phyloP scores from a whole-genome alignment of 1,140 invertebrate genomes.

The Drosophila sp. region DNA sequence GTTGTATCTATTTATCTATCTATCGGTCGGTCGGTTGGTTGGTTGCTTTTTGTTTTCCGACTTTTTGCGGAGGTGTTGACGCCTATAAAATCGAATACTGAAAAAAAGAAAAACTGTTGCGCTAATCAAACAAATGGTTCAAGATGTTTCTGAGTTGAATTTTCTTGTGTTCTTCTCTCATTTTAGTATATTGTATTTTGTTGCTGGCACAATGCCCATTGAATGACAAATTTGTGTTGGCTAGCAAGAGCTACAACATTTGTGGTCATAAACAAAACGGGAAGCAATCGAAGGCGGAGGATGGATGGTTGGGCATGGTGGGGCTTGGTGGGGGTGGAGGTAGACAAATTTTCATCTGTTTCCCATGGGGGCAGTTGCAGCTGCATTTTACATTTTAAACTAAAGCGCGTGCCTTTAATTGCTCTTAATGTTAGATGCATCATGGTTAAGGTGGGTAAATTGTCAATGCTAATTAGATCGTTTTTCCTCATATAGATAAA shows the following conservation, averaged over 20 bases:
- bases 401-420: slow-evolving; percentile 22
- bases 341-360: slow-evolving; percentile 1
- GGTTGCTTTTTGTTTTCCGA: slow-evolving; percentile 6
- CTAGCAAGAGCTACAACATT: slow-evolving; percentile 49
- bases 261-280: slow-evolving; percentile 47
- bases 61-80: slow-evolving; percentile 35
- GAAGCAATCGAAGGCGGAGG: background rate
- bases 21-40: background rate
- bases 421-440: slow-evolving; percentile 10
- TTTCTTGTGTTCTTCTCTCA: slow-evolving; percentile 10
- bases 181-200: slow-evolving; percentile 9
- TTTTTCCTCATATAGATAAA: slow-evolving; percentile 41
- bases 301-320: too few relatives aligned
- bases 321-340: background rate
- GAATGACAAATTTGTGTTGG: slow-evolving; percentile 66
- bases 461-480: slow-evolving; percentile 57
- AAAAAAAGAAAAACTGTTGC: slow-evolving; percentile 39
- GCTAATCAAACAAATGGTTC: slow-evolving; percentile 61
- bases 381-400: background rate
- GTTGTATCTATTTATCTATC: background rate
- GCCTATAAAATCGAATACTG: slow-evolving; percentile 35
- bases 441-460: slow-evolving; percentile 25
- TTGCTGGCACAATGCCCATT: slow-evolving; percentile 48
- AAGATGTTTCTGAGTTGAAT: slow-evolving; percentile 45
- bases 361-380: slow-evolving; percentile 8